Evolutionary conservation across 2,888 invertebrate species (phyloP), one percentile per base, ranked within the genome.

Genomic region (Drosophila pegasa): DNA sequence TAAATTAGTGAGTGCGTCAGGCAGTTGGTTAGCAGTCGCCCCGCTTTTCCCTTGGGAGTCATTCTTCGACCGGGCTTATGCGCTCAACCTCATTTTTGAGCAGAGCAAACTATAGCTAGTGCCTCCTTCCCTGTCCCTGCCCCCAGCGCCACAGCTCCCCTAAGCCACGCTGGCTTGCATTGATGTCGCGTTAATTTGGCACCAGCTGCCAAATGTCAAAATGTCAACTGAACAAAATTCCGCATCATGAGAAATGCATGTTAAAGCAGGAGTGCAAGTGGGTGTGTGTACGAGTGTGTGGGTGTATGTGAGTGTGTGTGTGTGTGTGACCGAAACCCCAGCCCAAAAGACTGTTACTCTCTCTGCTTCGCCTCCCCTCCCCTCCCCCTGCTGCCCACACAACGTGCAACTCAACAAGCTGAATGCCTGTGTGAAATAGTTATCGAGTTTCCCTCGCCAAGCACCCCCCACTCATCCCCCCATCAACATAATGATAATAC

Each of bases 201-300:
- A 81, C 77, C 71, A 86, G 72, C 83, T 83, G 83, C 69, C 83
- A 83, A 88, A 83, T 88, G 83, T 86, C 83, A 83, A 82, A 88
- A 86, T 83, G 83, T 88, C 83, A 88, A 87, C 75, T 81, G 82
- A 72, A 72, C 88, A 78, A 85, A 87, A 87, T 81, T 84, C 73
- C 72, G 71, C 82, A 85, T 87, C 82, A 87, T 83, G 86, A 81
- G 86, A 81, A 81, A 83, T 83, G 75, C 88, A 83, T 87, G 88
- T 68, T 67, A 57, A 20, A 40, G 33, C 57, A 25, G 29, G 27
- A 25, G 40, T 62, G 33, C 25, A 37, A 25, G 22, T 52, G 40
- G 37, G n/a, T 48, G 27, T 35, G 5, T 35, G n/a, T n/a, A 18
- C 10, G 10, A 20, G 18, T 2, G 31, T 37, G 29, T 45, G 41